Base-by-base conservation (phyloP, 2,797 vertebrate genomes). In the Notamacropus eugenii region DNA sequence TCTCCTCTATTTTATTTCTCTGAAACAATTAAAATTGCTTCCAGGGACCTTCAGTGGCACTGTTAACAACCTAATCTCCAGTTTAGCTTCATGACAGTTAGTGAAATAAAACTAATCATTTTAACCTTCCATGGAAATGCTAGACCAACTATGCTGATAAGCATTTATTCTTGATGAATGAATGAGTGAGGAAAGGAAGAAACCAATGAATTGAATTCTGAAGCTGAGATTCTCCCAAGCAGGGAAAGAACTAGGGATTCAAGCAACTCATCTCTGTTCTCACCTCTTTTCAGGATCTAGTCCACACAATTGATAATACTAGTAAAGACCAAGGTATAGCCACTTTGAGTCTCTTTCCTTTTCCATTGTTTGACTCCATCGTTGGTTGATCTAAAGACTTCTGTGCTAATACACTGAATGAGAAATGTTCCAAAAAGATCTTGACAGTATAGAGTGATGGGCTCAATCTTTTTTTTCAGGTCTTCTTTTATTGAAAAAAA, bases 401-500 rank as follows among this genome's bases (percentile, higher is more conserved):
- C 19, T 74, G 22, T 74, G 67, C n/a, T 29, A 58, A 58, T 27
- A 58, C 57, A 11, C 28, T 29, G 27, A 8, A 58, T 58, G 28
- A 58, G 16, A 58, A 59, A 59, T 0, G 10, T 10, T 59, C 58
- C 28, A 31, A 59, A 59, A 59, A 31, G 58, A 59, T 59, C 58
- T 12, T 59, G 10, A 59, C 4, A 29, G 58, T 11, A 3, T 59
- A 31, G 1, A 59, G 28, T 29, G 28, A 59, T 29, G 9, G 10
- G 28, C 58, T 59, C 29, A 59, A 95, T 93, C 97, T 95, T 96
- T 95, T 98, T 97, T 96, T 96, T 97, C 94, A 58, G 28, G 1
- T 58, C 96, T 98, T 58, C 96, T 98, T 98, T 98, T 98, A 98
- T 98, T 98, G 97, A 97, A 98, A 98, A 98, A 98, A 98, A 96